A percentile compares a stretch with the other conserved stretches of the same genome.
These are phyloP conservation scores for Dicrostonyx torquatus DNA, from an alignment of 2,797 vertebrate species.

Conservation along the genomic window DNA sequence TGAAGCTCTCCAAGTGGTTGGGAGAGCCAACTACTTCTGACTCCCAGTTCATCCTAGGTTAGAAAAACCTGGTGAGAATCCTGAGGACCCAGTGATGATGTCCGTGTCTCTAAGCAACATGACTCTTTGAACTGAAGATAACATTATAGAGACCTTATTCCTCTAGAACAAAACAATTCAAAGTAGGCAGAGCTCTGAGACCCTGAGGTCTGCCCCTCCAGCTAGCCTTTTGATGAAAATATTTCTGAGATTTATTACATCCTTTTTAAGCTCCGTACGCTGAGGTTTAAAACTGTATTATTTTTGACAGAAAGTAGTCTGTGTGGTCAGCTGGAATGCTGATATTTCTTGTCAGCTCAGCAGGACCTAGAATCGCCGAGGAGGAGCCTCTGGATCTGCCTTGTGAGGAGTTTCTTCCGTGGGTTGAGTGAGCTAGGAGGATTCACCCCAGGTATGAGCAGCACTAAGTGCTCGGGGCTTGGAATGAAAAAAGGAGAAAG, in stretches of 20 bases:
- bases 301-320: not conserved
- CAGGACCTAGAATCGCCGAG: not conserved
- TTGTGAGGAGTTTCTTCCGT: not conserved
- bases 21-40: not conserved
- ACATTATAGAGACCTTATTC: not conserved
- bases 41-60: not conserved
- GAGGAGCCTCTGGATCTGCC: not conserved
- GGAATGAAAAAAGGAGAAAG: not conserved
- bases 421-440: not conserved
- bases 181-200: not conserved
- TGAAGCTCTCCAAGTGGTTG: not conserved
- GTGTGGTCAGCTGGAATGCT: not conserved
- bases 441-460: not conserved
- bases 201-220: not conserved
- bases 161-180: conserved; percentile 1
- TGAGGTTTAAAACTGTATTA: conserved; percentile 29
- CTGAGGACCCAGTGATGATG: not conserved
- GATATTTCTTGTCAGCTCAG: not conserved
- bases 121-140: not conserved
- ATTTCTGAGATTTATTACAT: conserved; percentile 6
- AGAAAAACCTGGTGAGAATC: not conserved
- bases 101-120: not conserved
- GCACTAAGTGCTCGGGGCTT: not conserved
- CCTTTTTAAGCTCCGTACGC: not conserved
- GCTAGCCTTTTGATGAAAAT: conserved; percentile 25